Conservation (phyloP, 2,888 invertebrate genomes). For the Eupsilia transversa region DNA sequence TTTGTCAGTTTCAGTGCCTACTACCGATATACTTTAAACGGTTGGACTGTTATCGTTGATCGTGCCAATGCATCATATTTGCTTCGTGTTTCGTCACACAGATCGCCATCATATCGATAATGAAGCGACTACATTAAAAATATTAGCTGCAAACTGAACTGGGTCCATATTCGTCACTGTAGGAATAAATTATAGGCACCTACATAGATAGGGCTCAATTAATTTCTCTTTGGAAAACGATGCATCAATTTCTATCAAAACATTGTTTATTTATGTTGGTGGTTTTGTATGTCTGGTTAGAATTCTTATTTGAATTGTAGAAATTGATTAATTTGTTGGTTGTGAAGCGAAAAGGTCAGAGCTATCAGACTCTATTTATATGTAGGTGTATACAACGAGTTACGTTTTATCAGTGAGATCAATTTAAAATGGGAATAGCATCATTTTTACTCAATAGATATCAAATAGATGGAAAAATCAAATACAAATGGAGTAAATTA, state of each 20-base stretch:
- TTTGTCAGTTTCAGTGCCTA: constrained; percentile 21
- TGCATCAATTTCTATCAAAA: constrained; percentile 63
- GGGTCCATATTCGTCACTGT: constrained; percentile 64
- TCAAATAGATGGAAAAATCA: neutral
- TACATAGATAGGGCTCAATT: constrained; percentile 61
- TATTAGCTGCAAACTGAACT: constrained; percentile 73
- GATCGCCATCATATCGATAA: constrained; percentile 83
- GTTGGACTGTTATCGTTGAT: constrained; percentile 81
- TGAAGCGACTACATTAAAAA: constrained; percentile 81
- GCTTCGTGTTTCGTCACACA: constrained; percentile 85
- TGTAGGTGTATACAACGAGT: neutral
- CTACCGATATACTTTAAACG: constrained; percentile 70
- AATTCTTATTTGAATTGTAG: constrained; percentile 36
- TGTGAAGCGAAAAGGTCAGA: constrained; percentile 8
- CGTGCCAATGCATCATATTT: constrained; percentile 89
- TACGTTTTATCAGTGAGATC: neutral
- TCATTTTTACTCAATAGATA: neutral
- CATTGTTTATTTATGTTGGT: constrained; percentile 27
- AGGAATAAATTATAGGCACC: constrained; percentile 61
- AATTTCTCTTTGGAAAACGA: constrained; percentile 62
- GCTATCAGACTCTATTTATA: neutral
- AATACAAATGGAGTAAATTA: neutral
- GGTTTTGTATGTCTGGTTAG: constrained; percentile 6
- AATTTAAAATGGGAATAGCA: neutral
- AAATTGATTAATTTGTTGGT: constrained; percentile 12